These are phyloP conservation scores for Rhinatrema bivittatum DNA, from an alignment of 2,797 vertebrate genomes.

Conservation along the genomic window DNA sequence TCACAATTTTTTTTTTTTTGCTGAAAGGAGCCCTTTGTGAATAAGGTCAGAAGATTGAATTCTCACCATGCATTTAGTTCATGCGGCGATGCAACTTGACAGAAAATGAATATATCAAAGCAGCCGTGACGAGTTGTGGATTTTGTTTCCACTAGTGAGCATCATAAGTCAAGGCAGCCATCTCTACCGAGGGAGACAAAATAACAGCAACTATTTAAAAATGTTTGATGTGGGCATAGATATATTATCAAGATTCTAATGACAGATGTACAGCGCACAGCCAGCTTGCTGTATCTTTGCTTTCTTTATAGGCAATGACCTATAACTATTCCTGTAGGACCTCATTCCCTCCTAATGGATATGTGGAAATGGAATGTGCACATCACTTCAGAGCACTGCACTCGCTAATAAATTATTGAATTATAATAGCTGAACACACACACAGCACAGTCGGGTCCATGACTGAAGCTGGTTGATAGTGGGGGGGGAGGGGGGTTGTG, in stretches of 20 bases:
- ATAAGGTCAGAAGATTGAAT: too few relatives aligned
- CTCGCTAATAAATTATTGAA: not conserved
- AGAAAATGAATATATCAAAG: not conserved
- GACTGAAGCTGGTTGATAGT: too few relatives aligned
- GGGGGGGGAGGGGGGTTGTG: too few relatives aligned
- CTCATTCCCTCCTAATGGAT: conserved; percentile 1
- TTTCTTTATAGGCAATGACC: conserved; percentile 3
- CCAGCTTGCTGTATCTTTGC: not conserved
- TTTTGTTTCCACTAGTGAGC: conserved; percentile 7
- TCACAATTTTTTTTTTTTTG: too few relatives aligned
- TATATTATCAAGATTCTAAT: too few relatives aligned
- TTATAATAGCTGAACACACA: not conserved
- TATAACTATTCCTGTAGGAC: not conserved
- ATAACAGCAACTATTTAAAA: not conserved
- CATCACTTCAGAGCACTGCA: not conserved
- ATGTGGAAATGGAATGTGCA: not conserved
- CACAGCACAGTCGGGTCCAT: not conserved
- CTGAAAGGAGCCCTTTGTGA: too few relatives aligned
- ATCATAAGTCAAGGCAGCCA: not conserved
- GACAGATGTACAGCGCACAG: not conserved
- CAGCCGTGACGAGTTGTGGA: not conserved
- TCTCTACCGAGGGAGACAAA: not conserved
- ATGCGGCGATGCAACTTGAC: not conserved
- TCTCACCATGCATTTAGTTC: too few relatives aligned
- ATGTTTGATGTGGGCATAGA: conserved; percentile 10